Base-by-base conservation (phyloP, 2,797 vertebrate species). In the Ptychobarbus kaznakovi region DNA sequence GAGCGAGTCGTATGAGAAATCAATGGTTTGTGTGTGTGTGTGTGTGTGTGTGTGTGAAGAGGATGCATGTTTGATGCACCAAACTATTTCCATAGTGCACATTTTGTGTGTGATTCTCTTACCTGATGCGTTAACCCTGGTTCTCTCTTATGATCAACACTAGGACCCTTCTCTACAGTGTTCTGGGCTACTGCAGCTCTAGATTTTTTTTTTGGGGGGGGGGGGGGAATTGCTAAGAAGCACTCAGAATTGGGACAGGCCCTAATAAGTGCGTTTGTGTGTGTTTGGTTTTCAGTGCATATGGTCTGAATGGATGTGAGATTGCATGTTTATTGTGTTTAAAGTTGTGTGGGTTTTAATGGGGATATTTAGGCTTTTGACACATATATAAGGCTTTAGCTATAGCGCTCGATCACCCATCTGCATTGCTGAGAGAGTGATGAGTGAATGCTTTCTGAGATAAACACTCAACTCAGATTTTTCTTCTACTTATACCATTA, bases 121-220 rank as follows among this genome's bases (percentile, higher is more conserved):
- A 65, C 56, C 28, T 38, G 70, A 75, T 25, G 40, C 18, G 51
- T 20, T 44, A 49, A 78, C 20, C 66, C 32, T 84, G 65, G 86
- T 79, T 87, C 86, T 81, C 87, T 91, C 70, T 86, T 90, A 72
- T 80, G 88, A 86, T 70, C 88, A 80, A 80, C 82, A 80, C 68
- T 83, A 79, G 58, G 65, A 86, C 68, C 68, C 58, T n/a, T 80
- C 61, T 81, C 61, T 53, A 78, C 35, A 69, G 49, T 84, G 65
- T 61, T 70, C 76, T 79, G 58, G 44, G 42, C 32, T 83, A 76
- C 32, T 12, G 66, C 83, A 61, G 75, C 76, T 85, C 76, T 78
- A 72, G 49, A 35, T 69, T 84, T 83, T 22, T 22, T 58, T 61
- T 61, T 12, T 35, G 40, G 40, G 8, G 40, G 44, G 40, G 40